These are phyloP conservation scores for Delphinapterus leucas DNA, from an alignment of 2,113 vertebrate species.

Conservation along the genomic window DNA sequence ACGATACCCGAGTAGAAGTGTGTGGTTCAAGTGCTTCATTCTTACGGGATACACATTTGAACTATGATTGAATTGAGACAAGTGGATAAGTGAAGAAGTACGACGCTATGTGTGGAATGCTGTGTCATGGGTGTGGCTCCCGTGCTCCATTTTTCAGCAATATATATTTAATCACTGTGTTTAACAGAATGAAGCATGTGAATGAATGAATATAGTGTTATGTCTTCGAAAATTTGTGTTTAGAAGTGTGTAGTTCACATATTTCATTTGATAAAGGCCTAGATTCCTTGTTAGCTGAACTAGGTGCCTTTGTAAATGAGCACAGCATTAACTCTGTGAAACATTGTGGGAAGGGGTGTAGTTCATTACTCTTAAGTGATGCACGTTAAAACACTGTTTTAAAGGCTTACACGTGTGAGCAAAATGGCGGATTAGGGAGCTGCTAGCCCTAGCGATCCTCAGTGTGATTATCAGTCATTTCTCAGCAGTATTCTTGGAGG, in stretches of 20 bases:
- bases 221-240: background rate
- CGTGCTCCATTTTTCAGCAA: background rate
- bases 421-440: background rate
- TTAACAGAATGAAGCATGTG: background rate
- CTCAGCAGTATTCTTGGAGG: background rate
- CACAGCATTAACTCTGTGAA: background rate
- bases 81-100: background rate
- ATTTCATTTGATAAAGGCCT: background rate
- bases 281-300: background rate
- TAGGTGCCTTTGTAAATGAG: background rate
- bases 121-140: no score
- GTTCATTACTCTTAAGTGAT: background rate
- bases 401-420: background rate
- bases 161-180: background rate
- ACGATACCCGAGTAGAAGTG: background rate
- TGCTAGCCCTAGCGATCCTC: background rate
- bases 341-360: background rate
- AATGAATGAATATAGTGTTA: background rate
- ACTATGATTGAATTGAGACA: background rate
- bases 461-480: background rate
- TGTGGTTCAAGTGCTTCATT: background rate
- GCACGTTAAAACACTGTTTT: background rate
- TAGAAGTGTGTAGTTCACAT: background rate
- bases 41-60: background rate
- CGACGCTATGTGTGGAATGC: background rate